These are phyloP conservation scores for Saccopteryx leptura DNA, from an alignment of 2,113 vertebrate genomes.

Conservation along the genomic window DNA sequence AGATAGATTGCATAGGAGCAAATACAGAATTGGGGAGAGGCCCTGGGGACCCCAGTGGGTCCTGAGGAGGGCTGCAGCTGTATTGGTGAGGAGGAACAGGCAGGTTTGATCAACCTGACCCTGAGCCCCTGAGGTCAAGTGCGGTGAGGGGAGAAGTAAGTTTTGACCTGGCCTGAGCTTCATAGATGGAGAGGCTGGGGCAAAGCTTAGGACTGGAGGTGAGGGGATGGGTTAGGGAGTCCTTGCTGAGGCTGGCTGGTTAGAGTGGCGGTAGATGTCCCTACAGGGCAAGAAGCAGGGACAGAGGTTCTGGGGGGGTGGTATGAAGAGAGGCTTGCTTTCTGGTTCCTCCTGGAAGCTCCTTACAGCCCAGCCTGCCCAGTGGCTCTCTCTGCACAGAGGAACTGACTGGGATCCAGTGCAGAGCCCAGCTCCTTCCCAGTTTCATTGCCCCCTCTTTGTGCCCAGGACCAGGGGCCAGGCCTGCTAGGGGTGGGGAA, in stretches of 20 bases:
- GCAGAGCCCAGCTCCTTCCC: background rate
- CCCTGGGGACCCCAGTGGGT: rapidly evolving
- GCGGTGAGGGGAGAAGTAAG: background rate
- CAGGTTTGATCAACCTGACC: background rate
- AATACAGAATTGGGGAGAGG: background rate
- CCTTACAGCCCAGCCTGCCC: background rate
- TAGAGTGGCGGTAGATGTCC: background rate
- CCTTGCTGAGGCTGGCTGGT: background rate
- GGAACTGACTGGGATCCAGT: background rate
- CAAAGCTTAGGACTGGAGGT: background rate
- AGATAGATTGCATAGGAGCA: background rate
- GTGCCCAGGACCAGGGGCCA: background rate
- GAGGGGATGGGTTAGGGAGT: no score
- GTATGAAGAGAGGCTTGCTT: background rate
- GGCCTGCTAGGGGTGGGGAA: background rate
- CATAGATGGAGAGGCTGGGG: rapidly evolving
- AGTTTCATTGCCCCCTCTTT: rapidly evolving
- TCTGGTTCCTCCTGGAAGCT: background rate
- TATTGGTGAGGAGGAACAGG: background rate
- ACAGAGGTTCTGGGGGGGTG: background rate
- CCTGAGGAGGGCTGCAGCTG: background rate
- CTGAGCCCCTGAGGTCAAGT: background rate
- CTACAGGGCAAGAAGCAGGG: background rate
- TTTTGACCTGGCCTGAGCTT: background rate
- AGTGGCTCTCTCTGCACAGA: background rate